Base-by-base conservation (phyloP, 2,888 invertebrate genomes). In the Drosophila pegasa region DNA sequence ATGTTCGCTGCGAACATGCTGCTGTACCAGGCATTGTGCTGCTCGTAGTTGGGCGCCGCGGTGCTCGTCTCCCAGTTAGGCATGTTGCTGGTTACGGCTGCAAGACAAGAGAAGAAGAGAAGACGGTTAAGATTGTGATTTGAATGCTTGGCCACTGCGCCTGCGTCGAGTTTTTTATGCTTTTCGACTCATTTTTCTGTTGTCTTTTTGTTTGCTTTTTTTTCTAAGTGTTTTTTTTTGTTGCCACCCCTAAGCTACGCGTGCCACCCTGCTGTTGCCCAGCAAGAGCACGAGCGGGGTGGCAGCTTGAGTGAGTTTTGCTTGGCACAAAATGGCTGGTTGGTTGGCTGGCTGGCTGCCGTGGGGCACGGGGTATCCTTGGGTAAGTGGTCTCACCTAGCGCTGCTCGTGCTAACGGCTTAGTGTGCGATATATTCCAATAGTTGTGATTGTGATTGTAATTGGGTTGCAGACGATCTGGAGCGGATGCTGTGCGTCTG, bases 31-130 rank as follows among this genome's bases (percentile, higher is more conserved):
- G 80, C 72, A 76, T 90, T 91, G 64, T 91, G 90, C 66, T 91
- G 91, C 70, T 91, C 90, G 52, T 91, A 92, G 75, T 89, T 91
- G 65, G 89, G 88, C 38, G 89, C 81, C 57, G 89, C 78, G 63
- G 90, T 87, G 78, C 90, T 82, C 52, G 89, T 86, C 71, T 91
- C 91, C 92, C 92, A 92, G 80, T 90, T 91, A 75, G 92, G 92
- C 92, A 92, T 92, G 52, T 76, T 90, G 73, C 33, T 57, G 55
- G 54, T 47, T 33, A 63, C 72, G 74, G 71, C 88, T 85, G 71
- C 31, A 71, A 66, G 20, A 43, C 47, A 58, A 54, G 66, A 29
- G 50, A 56, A 61, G 63, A 55, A 38, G 40, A 52, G 27, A 41
- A 64, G 40, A 57, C 56, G 55, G 48, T 68, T 57, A 57, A 27